Evolutionary conservation across 2,113 vertebrate genomes (phyloP).

Genomic region (Syrmaticus mikado): DNA sequence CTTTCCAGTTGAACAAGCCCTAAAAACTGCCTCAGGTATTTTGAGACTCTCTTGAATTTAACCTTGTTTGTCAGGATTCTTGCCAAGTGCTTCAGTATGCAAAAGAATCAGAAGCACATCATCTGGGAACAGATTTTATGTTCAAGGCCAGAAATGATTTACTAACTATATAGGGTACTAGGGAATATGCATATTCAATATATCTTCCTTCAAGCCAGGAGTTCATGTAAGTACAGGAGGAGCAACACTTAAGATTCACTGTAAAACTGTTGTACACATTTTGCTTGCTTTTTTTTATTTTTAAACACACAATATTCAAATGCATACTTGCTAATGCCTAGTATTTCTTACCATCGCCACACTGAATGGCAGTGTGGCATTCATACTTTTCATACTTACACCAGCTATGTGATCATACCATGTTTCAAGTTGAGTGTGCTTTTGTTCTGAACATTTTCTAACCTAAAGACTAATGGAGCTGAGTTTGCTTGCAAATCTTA

Average conservation of each 20-base stretch:
- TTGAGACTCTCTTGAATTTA: slow-evolving; percentile 13
- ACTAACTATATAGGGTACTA: not conserved
- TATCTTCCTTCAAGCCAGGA: not conserved
- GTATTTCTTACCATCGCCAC: not conserved
- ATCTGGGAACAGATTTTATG: slow-evolving; percentile 9
- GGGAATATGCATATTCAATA: not conserved
- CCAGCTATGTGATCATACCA: not conserved
- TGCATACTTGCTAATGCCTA: not conserved
- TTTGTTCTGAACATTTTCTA: not conserved
- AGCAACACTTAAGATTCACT: not conserved
- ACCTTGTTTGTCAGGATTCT: slow-evolving; percentile 25
- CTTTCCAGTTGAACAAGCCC: slow-evolving; percentile 2
- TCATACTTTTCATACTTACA: not conserved
- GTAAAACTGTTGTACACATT: not conserved
- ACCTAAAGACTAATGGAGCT: not conserved
- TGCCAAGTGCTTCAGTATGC: not conserved
- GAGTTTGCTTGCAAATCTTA: not conserved
- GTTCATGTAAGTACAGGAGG: not conserved
- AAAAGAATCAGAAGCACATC: slow-evolving; percentile 8
- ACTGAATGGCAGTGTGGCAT: not conserved
- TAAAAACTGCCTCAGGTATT: slow-evolving; percentile 18
- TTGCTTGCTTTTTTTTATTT: not conserved
- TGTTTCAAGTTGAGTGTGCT: not conserved
- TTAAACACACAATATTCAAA: not conserved
- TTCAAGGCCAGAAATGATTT: not conserved